phyloP scores from a whole-genome alignment of 1,140 invertebrate genomes.

The Pomacea maculata region DNA sequence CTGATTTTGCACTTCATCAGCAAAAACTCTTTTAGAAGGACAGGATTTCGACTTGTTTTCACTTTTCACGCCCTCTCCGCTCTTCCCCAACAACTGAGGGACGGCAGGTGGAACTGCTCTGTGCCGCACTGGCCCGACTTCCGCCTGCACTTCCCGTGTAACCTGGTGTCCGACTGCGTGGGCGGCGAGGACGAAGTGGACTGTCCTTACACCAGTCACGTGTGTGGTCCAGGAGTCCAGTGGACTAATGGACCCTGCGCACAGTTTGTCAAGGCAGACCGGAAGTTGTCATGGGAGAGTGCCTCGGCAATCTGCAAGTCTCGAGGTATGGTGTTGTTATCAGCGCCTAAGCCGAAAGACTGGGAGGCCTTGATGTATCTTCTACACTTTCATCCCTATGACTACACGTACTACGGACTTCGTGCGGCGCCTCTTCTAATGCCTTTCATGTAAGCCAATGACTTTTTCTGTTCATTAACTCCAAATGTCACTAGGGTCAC shows the following conservation, averaged over 20 bases:
- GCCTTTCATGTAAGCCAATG: too few species aligned
- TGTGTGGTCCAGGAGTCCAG: not conserved
- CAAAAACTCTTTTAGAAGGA: not conserved
- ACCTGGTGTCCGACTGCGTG: not conserved
- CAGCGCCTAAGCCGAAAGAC: too few species aligned
- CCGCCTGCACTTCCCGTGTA: conserved; percentile 3
- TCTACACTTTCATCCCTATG: too few species aligned
- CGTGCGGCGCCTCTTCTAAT: too few species aligned
- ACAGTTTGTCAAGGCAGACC: not conserved
- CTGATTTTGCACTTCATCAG: not conserved
- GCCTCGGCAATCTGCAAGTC: not conserved
- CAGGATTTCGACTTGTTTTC: not conserved
- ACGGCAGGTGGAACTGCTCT: conserved; percentile 15
- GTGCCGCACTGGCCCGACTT: conserved; percentile 14
- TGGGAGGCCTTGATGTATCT: too few species aligned
- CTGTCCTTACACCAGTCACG: conserved; percentile 11
- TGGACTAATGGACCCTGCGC: not conserved
- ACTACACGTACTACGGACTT: too few species aligned
- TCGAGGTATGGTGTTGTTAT: not conserved
- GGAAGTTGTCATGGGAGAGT: not conserved
- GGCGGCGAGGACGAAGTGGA: conserved; percentile 7
- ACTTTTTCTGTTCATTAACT: too few species aligned
- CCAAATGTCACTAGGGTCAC: too few species aligned
- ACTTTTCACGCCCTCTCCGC: not conserved
- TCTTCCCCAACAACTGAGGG: not conserved